A percentile compares a stretch with the other conserved stretches of the same genome.
These are phyloP conservation scores for Esox niger DNA, from an alignment of 2,113 vertebrate genomes.

Conservation along the genomic window DNA sequence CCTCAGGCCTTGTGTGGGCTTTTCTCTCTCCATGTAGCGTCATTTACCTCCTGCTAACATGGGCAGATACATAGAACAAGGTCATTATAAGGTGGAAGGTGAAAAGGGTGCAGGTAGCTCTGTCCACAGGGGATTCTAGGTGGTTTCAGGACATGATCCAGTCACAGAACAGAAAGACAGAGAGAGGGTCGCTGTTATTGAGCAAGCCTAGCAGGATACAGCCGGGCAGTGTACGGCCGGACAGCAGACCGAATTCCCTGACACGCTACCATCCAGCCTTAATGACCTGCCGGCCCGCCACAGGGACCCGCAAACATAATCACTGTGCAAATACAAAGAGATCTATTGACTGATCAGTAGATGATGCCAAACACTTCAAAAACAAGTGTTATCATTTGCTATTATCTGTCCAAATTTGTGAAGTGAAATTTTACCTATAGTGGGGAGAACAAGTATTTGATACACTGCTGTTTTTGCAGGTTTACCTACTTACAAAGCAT, in stretches of 20 bases:
- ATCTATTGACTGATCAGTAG: slow-evolving; percentile 31
- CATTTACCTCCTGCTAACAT: slow-evolving; percentile 19
- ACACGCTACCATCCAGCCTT: slow-evolving; percentile 44
- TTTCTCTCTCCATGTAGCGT: slow-evolving; percentile 20
- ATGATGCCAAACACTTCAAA: slow-evolving; percentile 14
- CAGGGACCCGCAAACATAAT: slow-evolving; percentile 12
- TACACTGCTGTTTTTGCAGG: too few species aligned
- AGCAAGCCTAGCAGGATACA: slow-evolving; percentile 36
- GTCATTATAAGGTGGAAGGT: slow-evolving; percentile 38
- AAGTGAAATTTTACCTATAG: too few species aligned
- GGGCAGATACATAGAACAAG: slow-evolving; percentile 29
- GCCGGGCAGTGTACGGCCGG: not conserved
- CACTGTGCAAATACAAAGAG: slow-evolving; percentile 16
- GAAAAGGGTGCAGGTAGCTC: slow-evolving; percentile 15
- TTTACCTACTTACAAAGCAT: too few species aligned
- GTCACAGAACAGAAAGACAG: slow-evolving; percentile 20
- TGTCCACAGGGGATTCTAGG: slow-evolving; percentile 22
- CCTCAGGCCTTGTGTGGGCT: slow-evolving; percentile 7
- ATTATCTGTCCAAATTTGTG: too few species aligned
- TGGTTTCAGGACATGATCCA: slow-evolving; percentile 39
- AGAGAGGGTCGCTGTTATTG: slow-evolving; percentile 31
- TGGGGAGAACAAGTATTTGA: too few species aligned
- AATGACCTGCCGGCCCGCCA: slow-evolving; percentile 41
- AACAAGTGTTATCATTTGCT: too few species aligned
- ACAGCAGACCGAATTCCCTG: slow-evolving; percentile 29